These are phyloP conservation scores for Nomada ferruginata DNA, from an alignment of 2,888 invertebrate species.

Conservation along the genomic window DNA sequence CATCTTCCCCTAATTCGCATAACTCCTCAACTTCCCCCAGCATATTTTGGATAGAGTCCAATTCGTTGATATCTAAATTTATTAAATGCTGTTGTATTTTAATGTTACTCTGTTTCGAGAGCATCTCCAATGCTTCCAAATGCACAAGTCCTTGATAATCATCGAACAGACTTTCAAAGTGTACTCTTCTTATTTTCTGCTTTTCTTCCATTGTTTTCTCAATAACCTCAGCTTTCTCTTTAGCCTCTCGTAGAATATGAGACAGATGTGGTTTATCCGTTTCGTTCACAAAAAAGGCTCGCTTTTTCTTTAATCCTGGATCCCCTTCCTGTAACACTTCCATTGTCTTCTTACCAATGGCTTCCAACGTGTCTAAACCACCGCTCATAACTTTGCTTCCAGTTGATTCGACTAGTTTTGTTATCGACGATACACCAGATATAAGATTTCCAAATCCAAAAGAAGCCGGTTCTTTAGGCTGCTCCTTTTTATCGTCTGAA, in stretches of 20 bases:
- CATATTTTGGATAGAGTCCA: constrained; percentile 90
- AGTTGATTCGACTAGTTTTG: constrained; percentile 89
- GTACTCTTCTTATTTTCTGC: constrained; percentile 85
- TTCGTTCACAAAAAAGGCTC: constrained; percentile 88
- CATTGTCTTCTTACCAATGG: constrained; percentile 97
- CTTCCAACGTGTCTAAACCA: constrained; percentile 94
- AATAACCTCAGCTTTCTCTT: constrained; percentile 88
- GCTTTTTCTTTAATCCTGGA: constrained; percentile 92
- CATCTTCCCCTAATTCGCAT: constrained; percentile 90
- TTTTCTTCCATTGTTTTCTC: constrained; percentile 85
- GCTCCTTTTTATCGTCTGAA: constrained; percentile 61
- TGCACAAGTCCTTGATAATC: constrained; percentile 95
- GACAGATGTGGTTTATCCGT: constrained; percentile 88
- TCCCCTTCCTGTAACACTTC: constrained; percentile 96
- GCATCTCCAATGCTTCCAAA: constrained; percentile 95
- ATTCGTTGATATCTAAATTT: constrained; percentile 86
- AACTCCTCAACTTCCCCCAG: constrained; percentile 92
- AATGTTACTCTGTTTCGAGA: constrained; percentile 92
- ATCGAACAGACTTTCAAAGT: constrained; percentile 93
- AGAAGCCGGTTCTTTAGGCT: constrained; percentile 72
- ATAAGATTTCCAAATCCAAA: constrained; percentile 88
- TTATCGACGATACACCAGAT: constrained; percentile 87
- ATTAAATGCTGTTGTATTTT: constrained; percentile 89
- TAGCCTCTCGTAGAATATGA: constrained; percentile 89
- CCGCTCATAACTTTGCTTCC: constrained; percentile 91